Base-by-base conservation (phyloP, 2,113 vertebrate genomes). In the Poicephalus gulielmi region DNA sequence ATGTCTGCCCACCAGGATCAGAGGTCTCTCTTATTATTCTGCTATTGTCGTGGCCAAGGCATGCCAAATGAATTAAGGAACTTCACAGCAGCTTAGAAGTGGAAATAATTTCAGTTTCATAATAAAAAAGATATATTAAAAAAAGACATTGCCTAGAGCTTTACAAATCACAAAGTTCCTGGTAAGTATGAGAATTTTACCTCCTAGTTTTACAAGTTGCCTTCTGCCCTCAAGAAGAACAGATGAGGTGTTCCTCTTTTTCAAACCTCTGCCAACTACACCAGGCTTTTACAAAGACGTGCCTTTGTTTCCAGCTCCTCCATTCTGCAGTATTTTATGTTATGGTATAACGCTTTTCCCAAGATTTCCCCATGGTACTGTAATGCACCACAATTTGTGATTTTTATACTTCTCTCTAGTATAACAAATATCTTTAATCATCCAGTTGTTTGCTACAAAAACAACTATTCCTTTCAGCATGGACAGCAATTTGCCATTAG, bases 21-120 rank as follows among this genome's bases (percentile, higher is more conserved):
- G 46, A 70, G 59, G 52, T 70, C 49, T 71, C 62, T 83, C 52
- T 78, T 73, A 82, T 76, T 91, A 68, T 83, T 71, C 46, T 1
- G 1, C 52, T 86, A 31, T 44, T 94, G 39, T 68, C 74, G 22
- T 33, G 67, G 57, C 62, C 74, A 79, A 88, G 75, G 68, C 75
- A 89, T 90, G 82, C 24, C 80, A 90, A 95, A 95, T 84, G 62
- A 95, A 96, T 94, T 90, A 93, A 80, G 39, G n/a, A 92, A 90
- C 64, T 83, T 70, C 79, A 75, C 2, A 88, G 64, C 0, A 0
- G 70, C 67, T 88, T 55, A 73, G 63, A 82, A 79, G 83, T 49
- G 84, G 64, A 86, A 94, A 83, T 74, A 74, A 87, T 88, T 93
- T 88, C 41, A 82, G 74, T 83, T 96, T 37, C 52, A 88, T 70